phyloP scores from a whole-genome alignment of 2,888 invertebrate genomes.

The Nephrocerus scutellatus region DNA sequence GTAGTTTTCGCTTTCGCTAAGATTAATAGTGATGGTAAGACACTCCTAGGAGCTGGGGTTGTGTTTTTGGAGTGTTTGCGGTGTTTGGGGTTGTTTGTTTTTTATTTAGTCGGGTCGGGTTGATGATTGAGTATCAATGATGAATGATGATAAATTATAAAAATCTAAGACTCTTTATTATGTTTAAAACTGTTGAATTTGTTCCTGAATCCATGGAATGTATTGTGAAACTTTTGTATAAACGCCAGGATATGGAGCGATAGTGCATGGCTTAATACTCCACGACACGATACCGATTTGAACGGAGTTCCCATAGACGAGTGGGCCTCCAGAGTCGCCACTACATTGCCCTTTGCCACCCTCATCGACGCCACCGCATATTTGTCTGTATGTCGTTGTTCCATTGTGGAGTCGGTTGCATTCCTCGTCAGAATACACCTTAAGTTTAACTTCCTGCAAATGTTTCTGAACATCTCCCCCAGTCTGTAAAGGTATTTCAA shows the following conservation, averaged over 20 bases:
- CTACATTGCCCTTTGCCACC: slow-evolving; percentile 41
- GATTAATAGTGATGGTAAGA: no score
- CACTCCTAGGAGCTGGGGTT: no score
- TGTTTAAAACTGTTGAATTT: no score
- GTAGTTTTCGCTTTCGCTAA: no score
- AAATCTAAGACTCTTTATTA: no score
- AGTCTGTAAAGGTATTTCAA: slow-evolving; percentile 31
- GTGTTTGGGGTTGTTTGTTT: no score
- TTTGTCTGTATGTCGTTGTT: slow-evolving; percentile 34
- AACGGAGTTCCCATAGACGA: slow-evolving; percentile 29
- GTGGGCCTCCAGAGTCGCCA: slow-evolving; percentile 43
- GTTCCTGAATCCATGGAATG: slow-evolving; percentile 35
- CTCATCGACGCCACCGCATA: slow-evolving; percentile 44
- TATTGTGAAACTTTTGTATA: slow-evolving; percentile 45
- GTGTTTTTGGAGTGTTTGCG: no score
- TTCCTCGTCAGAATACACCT: slow-evolving; percentile 41
- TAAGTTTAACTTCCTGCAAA: slow-evolving; percentile 43
- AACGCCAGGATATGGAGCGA: slow-evolving; percentile 46
- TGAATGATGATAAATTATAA: no score
- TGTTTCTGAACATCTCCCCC: slow-evolving; percentile 32
- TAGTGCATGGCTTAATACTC: slow-evolving; percentile 47
- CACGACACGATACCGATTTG: slow-evolving; percentile 49
- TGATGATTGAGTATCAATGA: no score
- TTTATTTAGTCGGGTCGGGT: no score
- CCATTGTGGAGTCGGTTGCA: slow-evolving; percentile 36